Base-by-base conservation (phyloP, 1,140 invertebrate species). In the Nephila pilipes region DNA sequence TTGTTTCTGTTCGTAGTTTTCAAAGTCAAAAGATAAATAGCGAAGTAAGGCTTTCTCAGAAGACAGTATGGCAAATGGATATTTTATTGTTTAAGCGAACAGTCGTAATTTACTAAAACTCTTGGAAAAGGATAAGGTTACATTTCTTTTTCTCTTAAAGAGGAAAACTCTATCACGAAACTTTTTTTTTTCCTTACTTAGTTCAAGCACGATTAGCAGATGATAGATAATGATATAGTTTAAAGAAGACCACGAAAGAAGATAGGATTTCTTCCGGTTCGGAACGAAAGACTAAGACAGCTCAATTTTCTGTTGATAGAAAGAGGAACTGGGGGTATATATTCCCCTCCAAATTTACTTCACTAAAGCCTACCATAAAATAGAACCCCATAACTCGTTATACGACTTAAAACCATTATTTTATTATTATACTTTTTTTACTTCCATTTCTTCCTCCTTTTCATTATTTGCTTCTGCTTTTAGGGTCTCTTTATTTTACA, bases 221-320 rank as follows among this genome's bases (percentile, higher is more conserved):
- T 90, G 88, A 90, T 90, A 90, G 38, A 90, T 90, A 90, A 90
- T 80, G 65, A 90, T 90, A 90, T 75, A 29, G 63, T 90, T 79
- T 90, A 90, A 90, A 88, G 69, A 57, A 80, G 55, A 90, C 65
- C 65, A 54, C 18, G 55, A 29, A 55, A 46, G 65, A 89, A 46
- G 87, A 90, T 79, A 65, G 29, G 55, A 90, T 80, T 90, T 90
- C 75, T 79, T 90, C 25, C 54, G 69, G 36, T 46, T 58, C n/a
- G n/a, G 46, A 80, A 57, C 69, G 1, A 36, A 80, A 87, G 65
- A n/a, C 16, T 14, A 69, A 87, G 22, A 69, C 87, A 79, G 54
- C 87, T 89, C 87, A 89, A 89, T 89, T 89, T 89, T 36, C 65
- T 60, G 58, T 46, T 89, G 58, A 69, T 55, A 79, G 65, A 89